Base-by-base conservation (phyloP, 2,797 vertebrate species). In the Basileuterus tristriatus region DNA sequence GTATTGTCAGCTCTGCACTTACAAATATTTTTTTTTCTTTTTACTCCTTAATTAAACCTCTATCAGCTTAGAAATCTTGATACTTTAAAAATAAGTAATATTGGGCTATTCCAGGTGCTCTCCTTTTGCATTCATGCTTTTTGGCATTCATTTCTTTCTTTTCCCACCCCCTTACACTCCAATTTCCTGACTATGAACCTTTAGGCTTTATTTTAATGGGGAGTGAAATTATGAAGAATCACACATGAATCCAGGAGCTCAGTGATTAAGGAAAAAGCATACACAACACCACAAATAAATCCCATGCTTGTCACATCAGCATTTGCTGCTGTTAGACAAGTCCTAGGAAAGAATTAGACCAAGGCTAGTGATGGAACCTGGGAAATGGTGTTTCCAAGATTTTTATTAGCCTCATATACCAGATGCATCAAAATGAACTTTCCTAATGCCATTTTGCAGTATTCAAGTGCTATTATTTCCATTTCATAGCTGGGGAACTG, bases 171-270 rank as follows among this genome's bases (percentile, higher is more conserved):
- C 6, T 47, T 81, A 27, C 0, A 0, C 43, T 83, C 30, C 32
- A 62, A 17, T 80, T 49, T 87, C 53, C 83, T 58, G 63, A 71
- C 43, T 50, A 15, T 65, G 47, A 91, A 94, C 91, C 21, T 65
- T 87, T 9, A 78, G 32, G 13, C 15, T 96, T 72, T 90, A 56
- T 72, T 91, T 87, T 95, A 94, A 82, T 82, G 65, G 64, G 17
- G 32, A 90, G 15, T 1, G 0, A 92, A 53, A 58, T 87, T 84
- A 64, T 74, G 43, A 58, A 77, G 69, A 76, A 81, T 72, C 26
- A 43, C 16, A 37, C 16, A 37, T 32, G 32, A 85, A 34, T 74
- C 27, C 55, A 56, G 43, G 58, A 90, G 19, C 41, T 78, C 34
- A 10, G 5, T 30, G 64, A 89, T 71, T 23, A 77, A 92, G 81